These are phyloP conservation scores for Nasonovia ribisnigri DNA, from an alignment of 2,888 invertebrate genomes.

Conservation along the genomic window DNA sequence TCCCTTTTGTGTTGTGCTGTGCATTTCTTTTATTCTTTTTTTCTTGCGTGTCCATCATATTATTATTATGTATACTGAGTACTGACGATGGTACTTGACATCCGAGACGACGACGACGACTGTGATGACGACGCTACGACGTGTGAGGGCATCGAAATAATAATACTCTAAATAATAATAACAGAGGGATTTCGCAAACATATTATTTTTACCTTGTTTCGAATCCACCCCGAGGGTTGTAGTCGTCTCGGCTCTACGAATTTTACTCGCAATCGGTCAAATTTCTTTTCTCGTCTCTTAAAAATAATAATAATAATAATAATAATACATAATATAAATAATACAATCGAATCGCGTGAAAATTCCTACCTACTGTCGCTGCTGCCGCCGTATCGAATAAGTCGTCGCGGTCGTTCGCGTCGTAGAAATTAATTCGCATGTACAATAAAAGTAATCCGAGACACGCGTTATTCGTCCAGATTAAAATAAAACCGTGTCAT, in stretches of 20 bases:
- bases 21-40: conserved; percentile 4
- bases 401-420: not conserved
- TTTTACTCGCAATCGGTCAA: not conserved
- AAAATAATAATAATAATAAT: not conserved
- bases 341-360: not conserved
- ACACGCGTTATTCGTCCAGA: not conserved
- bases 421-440: conserved; percentile 2
- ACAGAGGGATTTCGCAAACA: conserved; percentile 41
- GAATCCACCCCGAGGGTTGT: not conserved
- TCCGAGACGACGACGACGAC: conserved; percentile 22
- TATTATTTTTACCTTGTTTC: conserved; percentile 53
- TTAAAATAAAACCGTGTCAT: not conserved
- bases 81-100: conserved; percentile 34
- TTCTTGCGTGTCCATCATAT: not conserved
- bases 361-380: not conserved
- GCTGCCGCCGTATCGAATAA: not conserved
- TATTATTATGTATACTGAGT: not conserved
- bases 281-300: conserved; percentile 8
- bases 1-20: conserved; percentile 27
- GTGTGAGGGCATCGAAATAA: conserved; percentile 57
- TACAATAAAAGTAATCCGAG: not conserved
- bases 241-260: not conserved
- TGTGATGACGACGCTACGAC: conserved; percentile 32
- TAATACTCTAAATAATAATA: conserved; percentile 23
- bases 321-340: no score